Evolutionary conservation across 2,888 invertebrate species (phyloP).

Genomic region (Tetramorium bicarinatum): DNA sequence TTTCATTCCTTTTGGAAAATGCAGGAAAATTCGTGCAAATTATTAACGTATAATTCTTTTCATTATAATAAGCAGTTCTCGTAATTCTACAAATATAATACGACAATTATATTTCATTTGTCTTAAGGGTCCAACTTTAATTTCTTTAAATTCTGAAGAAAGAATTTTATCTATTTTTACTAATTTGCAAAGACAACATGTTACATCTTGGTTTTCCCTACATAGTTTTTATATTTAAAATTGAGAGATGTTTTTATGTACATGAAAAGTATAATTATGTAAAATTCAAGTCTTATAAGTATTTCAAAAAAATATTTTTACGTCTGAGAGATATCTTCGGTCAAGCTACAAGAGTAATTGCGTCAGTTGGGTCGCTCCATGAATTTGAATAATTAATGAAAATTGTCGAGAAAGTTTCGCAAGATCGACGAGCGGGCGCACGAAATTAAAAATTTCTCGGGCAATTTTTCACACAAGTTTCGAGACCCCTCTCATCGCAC

Average conservation of each 20-base stretch:
- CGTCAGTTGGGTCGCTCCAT: not conserved
- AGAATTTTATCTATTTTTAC: not conserved
- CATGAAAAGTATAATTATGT: not conserved
- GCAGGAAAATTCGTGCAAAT: not conserved
- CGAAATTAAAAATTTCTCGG: constrained; percentile 62
- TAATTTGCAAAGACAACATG: not conserved
- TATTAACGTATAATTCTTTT: not conserved
- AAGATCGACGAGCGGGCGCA: constrained; percentile 42
- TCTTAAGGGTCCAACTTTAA: not conserved
- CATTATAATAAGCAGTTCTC: not conserved
- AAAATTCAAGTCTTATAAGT: not conserved
- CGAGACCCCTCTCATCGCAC: constrained; percentile 31
- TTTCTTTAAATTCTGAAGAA: not conserved
- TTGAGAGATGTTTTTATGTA: not conserved
- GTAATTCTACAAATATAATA: not conserved
- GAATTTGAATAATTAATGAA: constrained; percentile 59
- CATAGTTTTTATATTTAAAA: not conserved
- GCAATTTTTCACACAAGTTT: constrained; percentile 67
- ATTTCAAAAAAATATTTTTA: constrained; percentile 12
- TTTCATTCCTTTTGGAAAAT: not conserved
- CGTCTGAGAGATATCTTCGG: not conserved
- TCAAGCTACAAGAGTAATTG: constrained; percentile 6
- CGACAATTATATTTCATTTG: not conserved
- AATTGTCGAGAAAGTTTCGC: constrained; percentile 45
- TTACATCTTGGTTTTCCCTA: not conserved